Evolutionary conservation across 2,797 vertebrate genomes (phyloP).

Genomic region (Pteropus rufus): DNA sequence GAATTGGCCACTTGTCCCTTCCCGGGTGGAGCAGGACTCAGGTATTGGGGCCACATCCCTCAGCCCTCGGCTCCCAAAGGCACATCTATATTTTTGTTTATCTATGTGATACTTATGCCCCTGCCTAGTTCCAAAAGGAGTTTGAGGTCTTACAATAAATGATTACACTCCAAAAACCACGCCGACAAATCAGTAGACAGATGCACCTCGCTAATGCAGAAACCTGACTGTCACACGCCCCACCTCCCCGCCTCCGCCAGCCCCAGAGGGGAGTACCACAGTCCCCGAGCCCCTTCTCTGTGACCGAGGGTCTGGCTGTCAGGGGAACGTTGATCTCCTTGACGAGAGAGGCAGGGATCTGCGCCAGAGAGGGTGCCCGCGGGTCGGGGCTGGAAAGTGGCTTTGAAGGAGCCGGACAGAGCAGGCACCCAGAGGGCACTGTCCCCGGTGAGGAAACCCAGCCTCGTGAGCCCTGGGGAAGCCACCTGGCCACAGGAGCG

Average conservation of each 20-base stretch:
- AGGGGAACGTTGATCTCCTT: neutral
- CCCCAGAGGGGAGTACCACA: neutral
- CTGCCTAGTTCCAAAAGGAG: neutral
- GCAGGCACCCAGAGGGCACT: accelerated
- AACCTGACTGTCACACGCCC: neutral
- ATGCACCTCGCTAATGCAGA: accelerated
- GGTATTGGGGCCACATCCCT: accelerated
- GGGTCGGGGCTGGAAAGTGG: accelerated
- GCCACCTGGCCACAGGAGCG: neutral
- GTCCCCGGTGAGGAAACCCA: accelerated
- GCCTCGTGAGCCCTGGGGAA: accelerated
- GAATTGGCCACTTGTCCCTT: neutral
- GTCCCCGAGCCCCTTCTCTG: neutral
- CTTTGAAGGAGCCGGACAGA: neutral
- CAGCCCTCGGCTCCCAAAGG: too few species aligned
- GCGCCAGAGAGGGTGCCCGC: neutral
- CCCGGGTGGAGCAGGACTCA: neutral
- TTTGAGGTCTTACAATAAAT: neutral
- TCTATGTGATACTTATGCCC: neutral
- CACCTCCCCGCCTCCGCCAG: accelerated
- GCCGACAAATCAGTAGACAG: neutral
- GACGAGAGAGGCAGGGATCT: neutral
- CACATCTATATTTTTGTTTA: neutral
- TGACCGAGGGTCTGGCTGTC: neutral
- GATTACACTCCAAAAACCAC: too few species aligned